These are phyloP conservation scores for Aradophagus sp. DNA, from an alignment of 1,140 invertebrate genomes.

Conservation along the genomic window DNA sequence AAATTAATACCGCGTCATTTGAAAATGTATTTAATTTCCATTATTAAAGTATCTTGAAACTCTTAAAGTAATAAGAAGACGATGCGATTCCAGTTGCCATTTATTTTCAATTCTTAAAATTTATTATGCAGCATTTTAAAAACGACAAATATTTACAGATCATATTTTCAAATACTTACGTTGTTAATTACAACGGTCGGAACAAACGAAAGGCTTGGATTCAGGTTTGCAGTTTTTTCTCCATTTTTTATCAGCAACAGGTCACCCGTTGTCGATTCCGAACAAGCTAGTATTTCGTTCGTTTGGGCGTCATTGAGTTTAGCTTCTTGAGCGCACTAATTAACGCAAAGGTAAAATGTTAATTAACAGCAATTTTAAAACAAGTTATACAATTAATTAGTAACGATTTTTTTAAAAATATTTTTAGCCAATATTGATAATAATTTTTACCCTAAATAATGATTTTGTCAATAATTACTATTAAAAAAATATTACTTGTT, in stretches of 20 bases:
- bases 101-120: too few relatives aligned
- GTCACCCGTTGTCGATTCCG: conserved; percentile 64
- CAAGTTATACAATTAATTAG: neutral
- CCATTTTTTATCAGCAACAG: conserved; percentile 76
- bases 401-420: conserved; percentile 1
- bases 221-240: conserved; percentile 75
- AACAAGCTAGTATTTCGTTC: conserved; percentile 71
- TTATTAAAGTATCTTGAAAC: too few relatives aligned
- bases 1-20: too few relatives aligned
- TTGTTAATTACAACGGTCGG: conserved; percentile 78
- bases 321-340: conserved; percentile 9
- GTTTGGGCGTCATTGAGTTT: conserved; percentile 35
- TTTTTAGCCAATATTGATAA: too few relatives aligned
- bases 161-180: conserved; percentile 52
- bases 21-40: too few relatives aligned
- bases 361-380: too few relatives aligned
- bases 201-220: conserved; percentile 76
- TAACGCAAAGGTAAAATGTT: neutral
- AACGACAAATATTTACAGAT: too few relatives aligned
- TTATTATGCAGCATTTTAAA: too few relatives aligned
- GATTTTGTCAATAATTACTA: neutral
- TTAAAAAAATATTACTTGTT: conserved; percentile 49
- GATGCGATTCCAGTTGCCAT: too few relatives aligned
- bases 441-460: too few relatives aligned
- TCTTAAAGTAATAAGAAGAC: too few relatives aligned